A percentile compares a stretch with the other conserved stretches of the same genome.
These are phyloP conservation scores for Cochlearius cochlearius DNA, from an alignment of 2,113 vertebrate genomes.

Conservation along the genomic window DNA sequence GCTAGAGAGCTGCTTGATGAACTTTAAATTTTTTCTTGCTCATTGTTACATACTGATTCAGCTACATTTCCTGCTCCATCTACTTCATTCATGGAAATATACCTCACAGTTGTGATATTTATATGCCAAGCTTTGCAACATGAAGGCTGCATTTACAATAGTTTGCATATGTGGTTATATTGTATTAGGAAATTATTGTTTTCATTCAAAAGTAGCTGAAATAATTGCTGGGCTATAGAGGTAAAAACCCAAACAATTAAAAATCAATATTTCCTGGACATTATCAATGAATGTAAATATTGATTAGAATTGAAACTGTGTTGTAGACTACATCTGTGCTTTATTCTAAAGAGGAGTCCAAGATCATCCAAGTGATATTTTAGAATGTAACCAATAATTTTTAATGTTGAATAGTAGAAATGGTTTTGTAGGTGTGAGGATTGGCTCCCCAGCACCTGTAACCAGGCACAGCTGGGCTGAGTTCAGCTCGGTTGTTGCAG, in stretches of 20 bases:
- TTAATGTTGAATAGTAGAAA: background rate
- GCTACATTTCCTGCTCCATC: background rate
- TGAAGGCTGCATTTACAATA: background rate
- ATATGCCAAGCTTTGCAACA: background rate
- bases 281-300: background rate
- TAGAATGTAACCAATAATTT: background rate
- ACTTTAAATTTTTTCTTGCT: background rate
- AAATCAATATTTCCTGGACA: background rate
- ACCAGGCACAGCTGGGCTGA: background rate
- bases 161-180: background rate
- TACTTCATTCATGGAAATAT: background rate
- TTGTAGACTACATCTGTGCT: background rate
- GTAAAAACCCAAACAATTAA: background rate
- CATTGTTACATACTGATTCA: background rate
- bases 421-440: background rate
- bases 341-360: background rate
- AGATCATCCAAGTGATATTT: background rate
- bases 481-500: background rate
- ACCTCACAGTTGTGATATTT: background rate
- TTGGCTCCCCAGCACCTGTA: fast-evolving
- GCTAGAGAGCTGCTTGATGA: background rate
- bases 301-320: background rate
- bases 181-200: background rate
- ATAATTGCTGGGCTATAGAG: background rate
- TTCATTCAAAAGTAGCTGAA: background rate